Evolutionary conservation across 2,888 invertebrate genomes (phyloP).

Genomic region (Cosmia trapezina): DNA sequence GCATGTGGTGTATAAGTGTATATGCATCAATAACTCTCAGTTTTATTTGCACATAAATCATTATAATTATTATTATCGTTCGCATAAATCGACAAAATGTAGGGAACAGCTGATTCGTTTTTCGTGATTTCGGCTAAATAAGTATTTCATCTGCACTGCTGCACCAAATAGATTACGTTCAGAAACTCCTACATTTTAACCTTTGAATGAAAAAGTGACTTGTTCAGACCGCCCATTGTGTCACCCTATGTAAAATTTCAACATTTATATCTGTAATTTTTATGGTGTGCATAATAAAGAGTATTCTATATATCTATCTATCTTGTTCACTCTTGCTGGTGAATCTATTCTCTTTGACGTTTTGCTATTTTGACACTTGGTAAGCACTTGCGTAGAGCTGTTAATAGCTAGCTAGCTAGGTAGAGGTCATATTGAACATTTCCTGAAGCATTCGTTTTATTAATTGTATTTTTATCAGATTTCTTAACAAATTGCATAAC

Average conservation of each 20-base stretch:
- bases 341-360: neutral
- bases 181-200: neutral
- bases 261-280: too few species aligned
- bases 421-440: neutral
- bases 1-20: too few species aligned
- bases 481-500: neutral
- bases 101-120: too few species aligned
- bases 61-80: too few species aligned
- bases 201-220: neutral
- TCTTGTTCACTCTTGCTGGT: too few species aligned
- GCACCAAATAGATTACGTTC: neutral
- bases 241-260: too few species aligned
- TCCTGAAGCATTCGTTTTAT: neutral
- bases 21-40: too few species aligned
- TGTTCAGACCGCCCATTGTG: too few species aligned
- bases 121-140: neutral
- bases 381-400: neutral
- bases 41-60: too few species aligned
- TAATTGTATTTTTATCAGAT: neutral
- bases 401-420: neutral
- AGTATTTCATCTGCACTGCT: neutral
- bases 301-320: too few species aligned
- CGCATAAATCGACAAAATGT: too few species aligned
- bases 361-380: neutral
- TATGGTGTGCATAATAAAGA: too few species aligned